Evolutionary conservation across 2,888 invertebrate species (phyloP).

Genomic region (Brachyptera putata): DNA sequence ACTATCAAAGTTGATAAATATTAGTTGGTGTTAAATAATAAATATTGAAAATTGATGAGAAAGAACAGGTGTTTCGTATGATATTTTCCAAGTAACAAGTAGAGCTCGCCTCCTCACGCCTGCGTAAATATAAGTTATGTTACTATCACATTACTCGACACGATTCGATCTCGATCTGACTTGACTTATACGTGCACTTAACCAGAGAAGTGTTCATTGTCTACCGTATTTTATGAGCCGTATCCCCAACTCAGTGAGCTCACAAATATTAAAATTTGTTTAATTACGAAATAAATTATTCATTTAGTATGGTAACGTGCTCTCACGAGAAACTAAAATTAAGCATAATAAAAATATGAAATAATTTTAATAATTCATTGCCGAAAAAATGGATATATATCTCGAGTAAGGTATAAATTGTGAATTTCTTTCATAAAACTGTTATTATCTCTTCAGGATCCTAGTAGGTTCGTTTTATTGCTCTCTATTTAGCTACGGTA

Average conservation of each 20-base stretch:
- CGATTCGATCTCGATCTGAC: too few species aligned
- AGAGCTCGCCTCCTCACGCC: too few species aligned
- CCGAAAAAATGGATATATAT: not conserved
- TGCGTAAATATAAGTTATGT: too few species aligned
- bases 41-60: too few species aligned
- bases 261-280: constrained; percentile 2
- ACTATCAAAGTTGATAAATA: too few species aligned
- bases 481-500: not conserved
- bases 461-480: not conserved
- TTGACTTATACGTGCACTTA: too few species aligned
- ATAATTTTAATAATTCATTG: constrained; percentile 19
- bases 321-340: not conserved
- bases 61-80: too few species aligned
- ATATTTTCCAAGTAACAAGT: too few species aligned
- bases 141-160: too few species aligned
- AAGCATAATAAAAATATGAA: not conserved
- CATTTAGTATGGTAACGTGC: not conserved
- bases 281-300: constrained; percentile 3
- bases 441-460: not conserved
- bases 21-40: too few species aligned
- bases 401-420: not conserved
- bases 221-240: constrained; percentile 1
- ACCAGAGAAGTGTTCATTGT: too few species aligned
- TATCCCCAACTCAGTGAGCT: not conserved
- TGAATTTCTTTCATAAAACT: not conserved